These are phyloP conservation scores for Labia minor DNA, from an alignment of 2,888 invertebrate species.

Conservation along the genomic window DNA sequence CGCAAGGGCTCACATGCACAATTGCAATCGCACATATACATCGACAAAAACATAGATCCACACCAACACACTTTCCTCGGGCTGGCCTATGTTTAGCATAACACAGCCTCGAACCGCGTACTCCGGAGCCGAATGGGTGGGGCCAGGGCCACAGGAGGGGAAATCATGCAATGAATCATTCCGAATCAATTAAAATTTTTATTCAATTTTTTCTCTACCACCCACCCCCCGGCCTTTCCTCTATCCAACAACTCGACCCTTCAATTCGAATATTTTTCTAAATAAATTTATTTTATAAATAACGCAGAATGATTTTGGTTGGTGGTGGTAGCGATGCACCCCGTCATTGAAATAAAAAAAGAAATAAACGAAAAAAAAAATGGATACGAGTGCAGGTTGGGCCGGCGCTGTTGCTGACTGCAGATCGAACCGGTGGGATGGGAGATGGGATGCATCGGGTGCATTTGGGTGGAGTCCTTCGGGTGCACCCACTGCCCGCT, in stretches of 20 bases:
- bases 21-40: slow-evolving; percentile 4
- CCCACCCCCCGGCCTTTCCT: neutral
- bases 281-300: slow-evolving; percentile 13
- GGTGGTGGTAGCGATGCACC: neutral
- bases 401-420: neutral
- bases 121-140: slow-evolving; percentile 13
- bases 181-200: slow-evolving; percentile 13
- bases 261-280: slow-evolving; percentile 4
- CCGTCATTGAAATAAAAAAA: slow-evolving; percentile 5
- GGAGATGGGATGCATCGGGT: neutral
- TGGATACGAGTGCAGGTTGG: neutral
- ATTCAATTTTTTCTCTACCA: slow-evolving; percentile 5
- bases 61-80: slow-evolving; percentile 13
- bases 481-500: neutral
- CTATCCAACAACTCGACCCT: neutral
- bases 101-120: slow-evolving; percentile 13
- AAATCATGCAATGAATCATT: slow-evolving; percentile 13
- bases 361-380: neutral
- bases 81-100: slow-evolving; percentile 13
- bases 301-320: neutral
- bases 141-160: neutral
- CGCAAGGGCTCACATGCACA: slow-evolving; percentile 4
- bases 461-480: neutral
- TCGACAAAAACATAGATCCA: neutral
- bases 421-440: neutral